Conservation (phyloP, 2,113 vertebrate species). For the Platichthys stellatus region DNA sequence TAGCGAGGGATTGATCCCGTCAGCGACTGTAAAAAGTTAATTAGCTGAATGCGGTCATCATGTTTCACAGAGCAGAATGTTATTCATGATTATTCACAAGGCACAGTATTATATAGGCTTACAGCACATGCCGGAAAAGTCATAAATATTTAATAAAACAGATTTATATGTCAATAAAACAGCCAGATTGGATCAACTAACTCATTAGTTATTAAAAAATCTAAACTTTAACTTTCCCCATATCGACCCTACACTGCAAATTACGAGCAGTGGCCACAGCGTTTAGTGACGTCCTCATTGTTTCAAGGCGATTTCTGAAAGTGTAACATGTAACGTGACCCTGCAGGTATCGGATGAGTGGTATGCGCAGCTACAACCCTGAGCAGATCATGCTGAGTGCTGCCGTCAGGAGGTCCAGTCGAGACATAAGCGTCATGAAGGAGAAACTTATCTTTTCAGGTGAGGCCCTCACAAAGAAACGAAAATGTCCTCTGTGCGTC, state of each 20-base stretch:
- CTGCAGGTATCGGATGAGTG: conserved; percentile 92
- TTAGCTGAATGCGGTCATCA: background rate
- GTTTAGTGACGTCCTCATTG: too few relatives aligned
- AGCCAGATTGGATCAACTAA: too few relatives aligned
- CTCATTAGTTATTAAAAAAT: too few relatives aligned
- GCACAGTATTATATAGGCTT: background rate
- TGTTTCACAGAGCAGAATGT: background rate
- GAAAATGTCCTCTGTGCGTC: background rate
- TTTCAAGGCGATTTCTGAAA: conserved; percentile 7
- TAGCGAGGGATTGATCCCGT: background rate
- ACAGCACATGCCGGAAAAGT: background rate
- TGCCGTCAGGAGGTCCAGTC: conserved; percentile 88
- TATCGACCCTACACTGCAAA: too few relatives aligned
- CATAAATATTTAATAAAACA: too few relatives aligned
- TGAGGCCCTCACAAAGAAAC: conserved; percentile 55
- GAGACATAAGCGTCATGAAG: conserved; percentile 98
- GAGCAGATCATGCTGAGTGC: conserved; percentile 99
- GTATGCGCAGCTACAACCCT: conserved; percentile 93
- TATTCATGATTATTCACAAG: background rate
- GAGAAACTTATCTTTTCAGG: conserved; percentile 98
- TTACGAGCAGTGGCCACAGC: too few relatives aligned
- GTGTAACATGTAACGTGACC: conserved; percentile 14
- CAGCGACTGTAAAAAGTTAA: background rate
- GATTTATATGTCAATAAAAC: too few relatives aligned
- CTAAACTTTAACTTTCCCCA: too few relatives aligned